Conservation (phyloP, 2,888 invertebrate genomes). For the Mellilla xanthometata region DNA sequence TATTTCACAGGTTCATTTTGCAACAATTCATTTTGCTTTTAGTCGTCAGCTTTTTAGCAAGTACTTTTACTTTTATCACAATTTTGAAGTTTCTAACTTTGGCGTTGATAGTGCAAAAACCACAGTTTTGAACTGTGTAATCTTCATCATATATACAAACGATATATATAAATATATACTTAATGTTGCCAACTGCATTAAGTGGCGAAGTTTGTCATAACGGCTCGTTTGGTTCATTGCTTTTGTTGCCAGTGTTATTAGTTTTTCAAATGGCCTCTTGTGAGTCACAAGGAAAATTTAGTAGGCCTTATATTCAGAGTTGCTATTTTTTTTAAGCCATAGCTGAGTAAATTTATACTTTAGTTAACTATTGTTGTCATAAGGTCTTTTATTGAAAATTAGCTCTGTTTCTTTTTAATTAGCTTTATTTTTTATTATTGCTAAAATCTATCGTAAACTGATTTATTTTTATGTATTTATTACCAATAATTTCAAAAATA, state of each 20-base stretch:
- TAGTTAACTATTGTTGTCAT: too few species aligned
- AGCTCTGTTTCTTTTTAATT: too few species aligned
- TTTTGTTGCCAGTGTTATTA: conserved; percentile 25
- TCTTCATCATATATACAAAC: too few species aligned
- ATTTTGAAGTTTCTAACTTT: background rate
- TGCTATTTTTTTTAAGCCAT: too few species aligned
- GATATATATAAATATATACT: conserved; percentile 7
- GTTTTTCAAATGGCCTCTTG: conserved; percentile 16
- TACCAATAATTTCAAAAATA: too few species aligned
- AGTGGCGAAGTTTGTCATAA: conserved; percentile 22
- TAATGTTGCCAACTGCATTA: conserved; percentile 21
- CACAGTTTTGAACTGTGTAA: conserved; percentile 1
- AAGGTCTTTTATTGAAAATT: too few species aligned
- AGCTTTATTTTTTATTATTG: too few species aligned
- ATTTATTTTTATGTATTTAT: too few species aligned
- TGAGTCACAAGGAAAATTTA: background rate
- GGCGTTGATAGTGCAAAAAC: background rate
- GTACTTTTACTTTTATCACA: conserved; percentile 1
- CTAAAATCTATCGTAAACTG: too few species aligned
- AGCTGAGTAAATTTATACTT: too few species aligned
- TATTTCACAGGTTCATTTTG: background rate
- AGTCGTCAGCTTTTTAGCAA: background rate
- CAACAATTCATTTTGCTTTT: conserved; percentile 1
- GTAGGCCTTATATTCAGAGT: too few species aligned
- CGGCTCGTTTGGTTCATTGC: conserved; percentile 24